phyloP scores from a whole-genome alignment of 2,888 invertebrate species.

The Dasysyrphus albostriatus region DNA sequence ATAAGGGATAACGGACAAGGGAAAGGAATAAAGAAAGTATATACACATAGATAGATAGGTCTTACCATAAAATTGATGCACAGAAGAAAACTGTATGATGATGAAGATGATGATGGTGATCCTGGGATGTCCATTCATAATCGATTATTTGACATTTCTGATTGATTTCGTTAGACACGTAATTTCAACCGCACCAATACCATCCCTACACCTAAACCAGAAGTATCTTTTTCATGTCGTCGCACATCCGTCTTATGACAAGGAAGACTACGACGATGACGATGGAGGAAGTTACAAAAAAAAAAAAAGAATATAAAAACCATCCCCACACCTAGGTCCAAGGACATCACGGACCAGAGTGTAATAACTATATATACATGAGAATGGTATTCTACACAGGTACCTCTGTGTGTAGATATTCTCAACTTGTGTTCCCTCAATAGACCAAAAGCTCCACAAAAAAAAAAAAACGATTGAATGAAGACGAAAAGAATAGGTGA shows the following conservation, averaged over 20 bases:
- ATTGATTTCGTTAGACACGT: slow-evolving; percentile 74
- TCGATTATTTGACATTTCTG: slow-evolving; percentile 76
- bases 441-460: slow-evolving; percentile 34
- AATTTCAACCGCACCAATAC: slow-evolving; percentile 43
- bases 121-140: slow-evolving; percentile 75
- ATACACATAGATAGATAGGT: neutral
- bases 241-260: slow-evolving; percentile 40
- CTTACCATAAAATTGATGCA: neutral
- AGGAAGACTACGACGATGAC: neutral
- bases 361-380: slow-evolving; percentile 25
- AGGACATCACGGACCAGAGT: slow-evolving; percentile 25
- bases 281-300: neutral
- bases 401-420: slow-evolving; percentile 7
- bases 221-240: slow-evolving; percentile 57
- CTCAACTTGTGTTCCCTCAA: slow-evolving; percentile 42
- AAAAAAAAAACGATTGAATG: slow-evolving; percentile 7
- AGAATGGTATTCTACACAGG: slow-evolving; percentile 52
- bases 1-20: slow-evolving; percentile 43
- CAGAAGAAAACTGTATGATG: neutral
- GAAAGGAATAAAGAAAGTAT: neutral
- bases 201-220: neutral
- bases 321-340: neutral
- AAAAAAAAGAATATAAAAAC: neutral
- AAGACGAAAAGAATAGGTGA: slow-evolving; percentile 42
- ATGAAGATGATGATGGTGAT: slow-evolving; percentile 59